These are phyloP conservation scores for Actenoides lindsayi DNA, from an alignment of 2,113 vertebrate species.

Conservation along the genomic window DNA sequence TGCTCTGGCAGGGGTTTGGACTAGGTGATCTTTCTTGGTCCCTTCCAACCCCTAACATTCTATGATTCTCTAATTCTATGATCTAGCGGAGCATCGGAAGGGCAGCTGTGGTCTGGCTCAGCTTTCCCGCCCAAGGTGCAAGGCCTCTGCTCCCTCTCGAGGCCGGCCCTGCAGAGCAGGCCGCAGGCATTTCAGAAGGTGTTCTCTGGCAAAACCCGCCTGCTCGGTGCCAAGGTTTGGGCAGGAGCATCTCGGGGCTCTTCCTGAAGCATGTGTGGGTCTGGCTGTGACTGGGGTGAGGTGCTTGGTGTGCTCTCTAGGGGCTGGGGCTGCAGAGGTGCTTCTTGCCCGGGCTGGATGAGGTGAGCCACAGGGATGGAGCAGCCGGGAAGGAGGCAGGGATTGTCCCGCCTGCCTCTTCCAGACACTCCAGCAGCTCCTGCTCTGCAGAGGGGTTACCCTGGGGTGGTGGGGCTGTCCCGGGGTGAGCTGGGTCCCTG, in stretches of 20 bases:
- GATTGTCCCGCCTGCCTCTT: background rate
- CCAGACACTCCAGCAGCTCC: background rate
- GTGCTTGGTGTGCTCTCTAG: fast-evolving
- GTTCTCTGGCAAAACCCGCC: fast-evolving
- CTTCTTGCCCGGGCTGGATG: background rate
- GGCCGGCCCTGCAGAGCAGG: fast-evolving
- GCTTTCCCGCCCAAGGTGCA: background rate
- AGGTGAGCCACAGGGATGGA: background rate
- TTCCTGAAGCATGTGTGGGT: fast-evolving
- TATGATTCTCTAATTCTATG: no score
- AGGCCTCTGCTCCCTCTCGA: fast-evolving
- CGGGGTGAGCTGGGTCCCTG: background rate
- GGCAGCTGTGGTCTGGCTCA: background rate
- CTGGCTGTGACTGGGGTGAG: fast-evolving
- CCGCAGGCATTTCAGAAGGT: background rate
- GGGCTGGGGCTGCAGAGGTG: background rate
- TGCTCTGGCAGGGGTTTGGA: no score
- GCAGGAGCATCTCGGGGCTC: background rate
- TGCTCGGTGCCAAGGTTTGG: background rate
- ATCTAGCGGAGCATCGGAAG: fast-evolving
- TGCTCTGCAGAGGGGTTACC: background rate
- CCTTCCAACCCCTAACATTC: no score
- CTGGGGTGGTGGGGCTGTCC: background rate
- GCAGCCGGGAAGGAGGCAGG: background rate
- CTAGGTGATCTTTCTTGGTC: no score